A percentile compares a stretch with the other conserved stretches of the same genome.
Evolutionary conservation across 2,888 invertebrate species (phyloP).

Genomic region (Horisme vitalbata): DNA sequence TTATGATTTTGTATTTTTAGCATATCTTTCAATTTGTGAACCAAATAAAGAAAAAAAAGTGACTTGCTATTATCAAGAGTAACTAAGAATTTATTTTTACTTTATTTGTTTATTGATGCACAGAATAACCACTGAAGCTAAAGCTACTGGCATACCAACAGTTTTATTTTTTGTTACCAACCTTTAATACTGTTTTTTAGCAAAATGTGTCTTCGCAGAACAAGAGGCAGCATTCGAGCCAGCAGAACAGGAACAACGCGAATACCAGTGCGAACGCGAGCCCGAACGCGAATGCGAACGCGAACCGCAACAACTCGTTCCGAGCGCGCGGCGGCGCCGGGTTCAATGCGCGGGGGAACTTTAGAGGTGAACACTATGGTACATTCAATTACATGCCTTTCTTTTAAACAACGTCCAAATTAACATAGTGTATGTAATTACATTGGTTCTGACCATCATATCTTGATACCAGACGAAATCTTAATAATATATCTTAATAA

Average conservation of each 20-base stretch:
- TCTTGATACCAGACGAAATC: too few species aligned
- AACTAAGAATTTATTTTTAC: too few species aligned
- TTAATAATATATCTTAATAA: too few species aligned
- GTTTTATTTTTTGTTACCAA: neutral
- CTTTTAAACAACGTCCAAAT: neutral
- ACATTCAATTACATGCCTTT: slow-evolving; percentile 3
- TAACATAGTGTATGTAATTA: neutral
- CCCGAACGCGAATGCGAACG: slow-evolving; percentile 44
- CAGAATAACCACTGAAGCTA: too few species aligned
- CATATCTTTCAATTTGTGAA: too few species aligned
- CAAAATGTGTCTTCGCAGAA: slow-evolving; percentile 47
- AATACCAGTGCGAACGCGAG: slow-evolving; percentile 34
- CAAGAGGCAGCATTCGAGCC: slow-evolving; percentile 69
- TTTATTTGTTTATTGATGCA: too few species aligned
- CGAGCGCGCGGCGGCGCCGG: slow-evolving; percentile 61
- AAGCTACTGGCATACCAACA: neutral
- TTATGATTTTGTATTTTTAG: too few species aligned
- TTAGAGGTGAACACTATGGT: slow-evolving; percentile 53
- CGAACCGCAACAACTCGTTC: slow-evolving; percentile 53
- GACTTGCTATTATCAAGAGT: too few species aligned
- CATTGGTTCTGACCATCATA: too few species aligned
- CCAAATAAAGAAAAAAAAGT: too few species aligned
- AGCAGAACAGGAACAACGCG: slow-evolving; percentile 53
- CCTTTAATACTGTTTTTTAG: slow-evolving; percentile 18
- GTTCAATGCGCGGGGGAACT: slow-evolving; percentile 65